Percentiles rank a stretch among this genome's conserved stretches.
Evolutionary conservation across 2,888 invertebrate species (phyloP).

Genomic region (Oscheius myriophilus): DNA sequence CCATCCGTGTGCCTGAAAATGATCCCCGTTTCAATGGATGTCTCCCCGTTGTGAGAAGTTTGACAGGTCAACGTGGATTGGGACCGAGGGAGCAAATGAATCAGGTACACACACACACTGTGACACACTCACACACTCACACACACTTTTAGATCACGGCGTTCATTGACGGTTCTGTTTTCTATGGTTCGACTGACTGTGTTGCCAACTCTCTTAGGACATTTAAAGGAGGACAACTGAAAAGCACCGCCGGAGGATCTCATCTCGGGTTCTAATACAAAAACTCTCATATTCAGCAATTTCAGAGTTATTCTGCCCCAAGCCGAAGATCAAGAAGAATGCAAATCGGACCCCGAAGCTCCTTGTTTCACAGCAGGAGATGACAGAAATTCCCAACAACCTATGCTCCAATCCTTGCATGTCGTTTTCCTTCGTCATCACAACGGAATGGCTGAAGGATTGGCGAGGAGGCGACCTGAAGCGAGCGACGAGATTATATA

Average conservation of each 20-base stretch:
- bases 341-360: constrained; percentile 43
- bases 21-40: constrained; percentile 82
- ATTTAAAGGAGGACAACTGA: constrained; percentile 63
- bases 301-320: constrained; percentile 45
- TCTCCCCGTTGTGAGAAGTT: constrained; percentile 81
- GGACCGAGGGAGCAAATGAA: constrained; percentile 79
- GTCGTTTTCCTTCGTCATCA: constrained; percentile 68
- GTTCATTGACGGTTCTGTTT: constrained; percentile 74
- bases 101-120: constrained; percentile 41
- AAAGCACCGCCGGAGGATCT: constrained; percentile 24
- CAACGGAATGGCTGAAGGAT: constrained; percentile 61
- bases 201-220: constrained; percentile 60
- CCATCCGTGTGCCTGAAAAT: constrained; percentile 86
- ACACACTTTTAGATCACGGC: constrained; percentile 77
- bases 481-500: constrained; percentile 72
- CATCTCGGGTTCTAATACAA: constrained; percentile 31
- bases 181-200: constrained; percentile 69
- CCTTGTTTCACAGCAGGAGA: constrained; percentile 55
- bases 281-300: too few relatives aligned
- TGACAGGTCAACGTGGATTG: constrained; percentile 79
- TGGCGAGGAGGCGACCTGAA: constrained; percentile 65
- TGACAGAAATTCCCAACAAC: constrained; percentile 65
- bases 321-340: constrained; percentile 77
- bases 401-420: constrained; percentile 66
- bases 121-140: background rate